A percentile compares a stretch with the other conserved stretches of the same genome.
These are phyloP conservation scores for Sorex fumeus DNA, from an alignment of 2,113 vertebrate species.

Conservation along the genomic window DNA sequence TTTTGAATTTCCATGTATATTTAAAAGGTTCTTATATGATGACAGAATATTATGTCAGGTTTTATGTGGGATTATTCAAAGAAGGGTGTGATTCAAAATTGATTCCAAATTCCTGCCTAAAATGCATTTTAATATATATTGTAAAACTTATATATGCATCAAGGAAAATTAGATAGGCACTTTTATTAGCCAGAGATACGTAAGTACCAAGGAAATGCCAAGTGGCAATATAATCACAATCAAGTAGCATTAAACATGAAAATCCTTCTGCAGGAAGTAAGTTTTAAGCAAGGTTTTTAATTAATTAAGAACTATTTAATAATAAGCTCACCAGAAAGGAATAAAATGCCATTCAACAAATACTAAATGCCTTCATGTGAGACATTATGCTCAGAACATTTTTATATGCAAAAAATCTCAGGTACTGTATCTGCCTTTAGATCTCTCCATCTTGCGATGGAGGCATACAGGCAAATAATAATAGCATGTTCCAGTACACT, in stretches of 20 bases:
- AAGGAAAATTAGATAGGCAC: background rate
- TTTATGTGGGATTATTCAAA: background rate
- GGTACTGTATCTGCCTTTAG: background rate
- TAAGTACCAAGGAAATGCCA: constrained; percentile 5
- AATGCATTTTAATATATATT: background rate
- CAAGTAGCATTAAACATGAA: background rate
- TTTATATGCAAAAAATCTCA: background rate
- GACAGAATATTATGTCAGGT: background rate
- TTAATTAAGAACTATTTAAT: constrained; percentile 37
- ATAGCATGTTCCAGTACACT: background rate
- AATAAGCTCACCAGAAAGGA: background rate
- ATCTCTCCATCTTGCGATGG: background rate
- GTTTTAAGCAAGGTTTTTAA: constrained; percentile 56
- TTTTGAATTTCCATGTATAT: constrained; percentile 59
- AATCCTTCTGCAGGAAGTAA: background rate
- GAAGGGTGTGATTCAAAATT: background rate
- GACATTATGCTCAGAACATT: background rate
- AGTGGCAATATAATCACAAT: background rate
- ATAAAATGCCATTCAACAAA: constrained; percentile 44
- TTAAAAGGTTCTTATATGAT: background rate
- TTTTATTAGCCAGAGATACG: constrained; percentile 45
- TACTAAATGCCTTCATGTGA: background rate
- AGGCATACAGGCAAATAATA: background rate
- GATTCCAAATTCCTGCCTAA: background rate
- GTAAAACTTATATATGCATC: background rate